Percentiles rank a stretch among this genome's conserved stretches.
phyloP scores from a whole-genome alignment of 2,113 vertebrate genomes.

The Cepphus grylle region DNA sequence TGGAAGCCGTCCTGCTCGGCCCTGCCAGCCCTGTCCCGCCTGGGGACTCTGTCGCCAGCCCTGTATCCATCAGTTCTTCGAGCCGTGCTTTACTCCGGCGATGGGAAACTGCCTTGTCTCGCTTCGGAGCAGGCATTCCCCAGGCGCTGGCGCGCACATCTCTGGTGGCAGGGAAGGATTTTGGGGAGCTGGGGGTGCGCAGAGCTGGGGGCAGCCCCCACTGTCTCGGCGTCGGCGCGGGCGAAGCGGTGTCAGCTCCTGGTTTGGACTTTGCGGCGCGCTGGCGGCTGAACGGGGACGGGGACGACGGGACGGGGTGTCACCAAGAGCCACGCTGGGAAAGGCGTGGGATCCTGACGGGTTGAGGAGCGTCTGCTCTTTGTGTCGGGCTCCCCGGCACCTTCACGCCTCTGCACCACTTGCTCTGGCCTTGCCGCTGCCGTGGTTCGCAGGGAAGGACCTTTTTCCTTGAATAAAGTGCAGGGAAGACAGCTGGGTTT shows the following conservation, averaged over 20 bases:
- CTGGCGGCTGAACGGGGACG: rapidly evolving
- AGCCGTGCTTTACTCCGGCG: neutral
- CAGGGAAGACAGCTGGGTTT: neutral
- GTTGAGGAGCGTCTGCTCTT: neutral
- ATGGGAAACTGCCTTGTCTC: neutral
- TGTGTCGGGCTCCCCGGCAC: rapidly evolving
- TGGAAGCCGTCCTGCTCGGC: neutral
- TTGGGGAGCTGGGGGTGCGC: neutral
- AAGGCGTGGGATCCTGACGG: rapidly evolving
- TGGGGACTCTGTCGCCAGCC: neutral
- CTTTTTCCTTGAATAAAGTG: neutral
- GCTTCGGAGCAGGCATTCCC: neutral
- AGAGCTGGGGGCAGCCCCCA: neutral
- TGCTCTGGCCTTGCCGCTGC: rapidly evolving
- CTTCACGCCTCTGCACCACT: rapidly evolving
- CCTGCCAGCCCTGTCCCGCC: neutral
- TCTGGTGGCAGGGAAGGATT: rapidly evolving
- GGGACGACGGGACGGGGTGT: rapidly evolving
- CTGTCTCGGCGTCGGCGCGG: rapidly evolving
- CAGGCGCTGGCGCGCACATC: rapidly evolving
- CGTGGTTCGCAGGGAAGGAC: rapidly evolving
- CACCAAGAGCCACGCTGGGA: neutral
- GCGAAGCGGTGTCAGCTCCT: neutral
- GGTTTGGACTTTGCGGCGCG: rapidly evolving
- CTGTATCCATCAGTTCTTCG: neutral